Evolutionary conservation across 2,888 invertebrate genomes (phyloP).

Genomic region (Brassicogethes aeneus): DNA sequence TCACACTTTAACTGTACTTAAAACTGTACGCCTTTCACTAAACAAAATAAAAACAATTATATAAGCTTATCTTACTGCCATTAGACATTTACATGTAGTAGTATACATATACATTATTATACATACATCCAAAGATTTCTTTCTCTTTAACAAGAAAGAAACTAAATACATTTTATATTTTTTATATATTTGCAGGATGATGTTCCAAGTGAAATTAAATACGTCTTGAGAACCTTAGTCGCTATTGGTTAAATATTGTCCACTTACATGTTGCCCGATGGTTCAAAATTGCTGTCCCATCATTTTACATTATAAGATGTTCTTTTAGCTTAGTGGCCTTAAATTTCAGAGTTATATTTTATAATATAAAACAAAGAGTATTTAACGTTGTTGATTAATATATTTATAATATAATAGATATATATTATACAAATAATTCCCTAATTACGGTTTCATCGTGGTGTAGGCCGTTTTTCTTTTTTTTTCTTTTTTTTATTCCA

Average conservation of each 20-base stretch:
- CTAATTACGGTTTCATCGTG: conserved; percentile 12
- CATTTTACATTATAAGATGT: conserved; percentile 8
- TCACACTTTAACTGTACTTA: conserved; percentile 22
- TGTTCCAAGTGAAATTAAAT: conserved; percentile 53
- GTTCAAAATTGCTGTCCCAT: too few species aligned
- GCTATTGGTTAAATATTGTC: conserved; percentile 29
- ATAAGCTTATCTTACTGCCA: conserved; percentile 34
- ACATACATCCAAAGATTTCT: conserved; percentile 7
- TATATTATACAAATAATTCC: neutral
- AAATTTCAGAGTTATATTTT: conserved; percentile 21
- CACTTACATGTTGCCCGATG: too few species aligned
- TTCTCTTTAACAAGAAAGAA: conserved; percentile 7
- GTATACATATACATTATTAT: conserved; percentile 6
- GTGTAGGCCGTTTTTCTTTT: conserved; percentile 23
- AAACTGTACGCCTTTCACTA: conserved; percentile 18
- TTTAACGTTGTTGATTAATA: conserved; percentile 3
- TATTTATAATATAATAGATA: conserved; percentile 15
- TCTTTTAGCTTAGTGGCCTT: conserved; percentile 29
- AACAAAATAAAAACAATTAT: conserved; percentile 18
- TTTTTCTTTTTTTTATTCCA: conserved; percentile 12
- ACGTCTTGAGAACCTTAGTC: conserved; percentile 52
- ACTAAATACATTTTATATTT: conserved; percentile 14
- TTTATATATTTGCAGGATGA: conserved; percentile 56
- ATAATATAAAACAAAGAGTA: conserved; percentile 6
- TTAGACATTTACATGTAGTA: too few species aligned